These are phyloP conservation scores for Anthoscopus minutus DNA, from an alignment of 2,113 vertebrate species.

Conservation along the genomic window DNA sequence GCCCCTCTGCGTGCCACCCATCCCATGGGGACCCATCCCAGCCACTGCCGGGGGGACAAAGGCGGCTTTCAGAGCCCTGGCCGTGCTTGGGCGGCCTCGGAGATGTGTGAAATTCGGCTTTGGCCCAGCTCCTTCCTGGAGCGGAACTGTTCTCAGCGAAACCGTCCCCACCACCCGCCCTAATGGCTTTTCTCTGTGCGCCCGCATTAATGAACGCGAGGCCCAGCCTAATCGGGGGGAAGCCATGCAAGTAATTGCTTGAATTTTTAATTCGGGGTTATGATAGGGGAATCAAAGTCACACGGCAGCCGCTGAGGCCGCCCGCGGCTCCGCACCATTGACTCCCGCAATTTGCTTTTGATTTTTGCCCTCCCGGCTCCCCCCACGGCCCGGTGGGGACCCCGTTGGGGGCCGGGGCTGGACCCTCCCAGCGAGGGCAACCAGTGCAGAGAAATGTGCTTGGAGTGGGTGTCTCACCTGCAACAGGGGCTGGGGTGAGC, in stretches of 20 bases:
- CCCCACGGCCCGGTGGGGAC: neutral
- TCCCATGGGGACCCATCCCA: neutral
- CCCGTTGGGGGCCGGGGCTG: neutral
- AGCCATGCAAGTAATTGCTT: constrained; percentile 96
- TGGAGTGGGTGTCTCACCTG: neutral
- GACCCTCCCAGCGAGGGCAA: neutral
- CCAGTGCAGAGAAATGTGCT: rapidly evolving
- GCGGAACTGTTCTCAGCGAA: constrained; percentile 84
- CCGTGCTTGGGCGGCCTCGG: constrained; percentile 45
- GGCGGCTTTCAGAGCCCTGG: constrained; percentile 49
- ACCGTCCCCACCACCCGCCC: constrained; percentile 79
- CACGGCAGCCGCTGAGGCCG: constrained; percentile 72
- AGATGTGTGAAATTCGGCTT: constrained; percentile 76
- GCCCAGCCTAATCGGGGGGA: constrained; percentile 85
- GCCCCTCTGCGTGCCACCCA: neutral
- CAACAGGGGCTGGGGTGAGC: neutral
- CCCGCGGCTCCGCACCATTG: constrained; percentile 75
- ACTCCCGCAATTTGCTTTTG: constrained; percentile 66
- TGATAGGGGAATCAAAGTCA: constrained; percentile 83
- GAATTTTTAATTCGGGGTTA: constrained; percentile 87
- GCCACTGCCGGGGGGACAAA: constrained; percentile 36
- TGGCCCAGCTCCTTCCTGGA: constrained; percentile 70
- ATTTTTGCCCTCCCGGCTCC: constrained; percentile 7
- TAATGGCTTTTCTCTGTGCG: constrained; percentile 87
- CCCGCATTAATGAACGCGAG: constrained; percentile 89